Base-by-base conservation (phyloP, 2,888 invertebrate genomes). In the Agrotis clavis region DNA sequence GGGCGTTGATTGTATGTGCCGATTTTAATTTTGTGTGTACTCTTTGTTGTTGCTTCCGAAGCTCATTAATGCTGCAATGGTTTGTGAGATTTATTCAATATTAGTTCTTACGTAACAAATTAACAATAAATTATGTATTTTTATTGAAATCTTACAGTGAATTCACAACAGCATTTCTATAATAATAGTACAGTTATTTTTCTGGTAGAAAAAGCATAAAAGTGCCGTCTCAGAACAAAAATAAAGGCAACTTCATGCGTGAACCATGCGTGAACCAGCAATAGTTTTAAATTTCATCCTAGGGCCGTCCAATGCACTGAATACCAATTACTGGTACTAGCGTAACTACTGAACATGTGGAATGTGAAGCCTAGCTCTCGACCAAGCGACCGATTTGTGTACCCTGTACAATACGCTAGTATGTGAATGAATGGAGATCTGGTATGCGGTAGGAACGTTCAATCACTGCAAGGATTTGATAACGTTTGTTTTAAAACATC, bases 201-300 rank as follows among this genome's bases (percentile, higher is more conserved):
- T 35, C 7, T 35, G 1, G n/a, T 30, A 5, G 30, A 4, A 30
- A 30, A 30, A 30, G 30, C 30, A 30, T 30, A 35, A 11, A 41
- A 16, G 13, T 3, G 4, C 7, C 4, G 16, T 14, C n/a, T 45
- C 4, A 21, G 0, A 51, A 60, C n/a, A 19, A 18, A 25, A 63
- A 41, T 4, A 21, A 53, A 30, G 25, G 21, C 19, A 72, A 72
- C 65, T 72, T 64, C 7, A 74, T 80, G 66, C 57, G 83, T 84
- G 87, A 84, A 87, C 90, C 7, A 74, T 80, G 66, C 57, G 83
- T 84, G 87, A 84, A 87, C 90, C 91, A 92, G 92, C 93, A 93
- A 94, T 94, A 89, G 92, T 93, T 94, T 94, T 94, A 93, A 92
- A 94, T 94, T 94, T 94, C 91, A 90, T 83, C 85, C 87, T 86